Base-by-base conservation (phyloP, 2,113 vertebrate species). In the Ranitomeya imitator region DNA sequence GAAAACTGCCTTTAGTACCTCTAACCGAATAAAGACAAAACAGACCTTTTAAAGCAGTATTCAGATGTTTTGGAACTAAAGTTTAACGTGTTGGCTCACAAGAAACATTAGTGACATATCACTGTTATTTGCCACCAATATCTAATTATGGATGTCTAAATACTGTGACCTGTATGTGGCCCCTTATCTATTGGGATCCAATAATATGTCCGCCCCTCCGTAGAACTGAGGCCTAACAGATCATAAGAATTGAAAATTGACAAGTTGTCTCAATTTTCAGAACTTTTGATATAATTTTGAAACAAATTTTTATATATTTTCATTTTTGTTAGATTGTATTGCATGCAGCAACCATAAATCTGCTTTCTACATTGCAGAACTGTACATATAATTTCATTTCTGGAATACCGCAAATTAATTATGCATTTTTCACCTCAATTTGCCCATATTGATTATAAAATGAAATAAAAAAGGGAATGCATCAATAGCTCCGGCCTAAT, bases 401-500 rank as follows among this genome's bases (percentile, higher is more conserved):
- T 37, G 12, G 59, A 37, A 63, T 78, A 57, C n/a, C 26, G 45
- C 71, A 88, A 45, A 84, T 87, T 67, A 81, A 84, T 84, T 65
- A 65, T 77, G 65, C 77, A 55, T 55, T 83, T 82, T 77, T 84
- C 16, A 18, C 87, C 59, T 83, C 45, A 67, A 65, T 84, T 76
- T 88, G 71, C 18, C 65, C 57, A 13, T 83, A 88, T 88, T 88
- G 86, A 83, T 88, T 83, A 88, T 63, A 7, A 76, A 83, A 77
- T 88, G 12, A 88, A 88, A 83, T 59, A 83, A 74, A 63, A 74
- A 74, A 71, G 67, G 79, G 60, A 82, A 88, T 82, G 79, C 57
- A 83, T 77, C 80, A 84, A 60, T 83, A 84, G 71, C 60, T 76
- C 52, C 31, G 21, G 59, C 71, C 87, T 88, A 83, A 88, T 78